Conservation (phyloP, 2,797 vertebrate genomes). For the Oceanodroma leucorhoa region DNA sequence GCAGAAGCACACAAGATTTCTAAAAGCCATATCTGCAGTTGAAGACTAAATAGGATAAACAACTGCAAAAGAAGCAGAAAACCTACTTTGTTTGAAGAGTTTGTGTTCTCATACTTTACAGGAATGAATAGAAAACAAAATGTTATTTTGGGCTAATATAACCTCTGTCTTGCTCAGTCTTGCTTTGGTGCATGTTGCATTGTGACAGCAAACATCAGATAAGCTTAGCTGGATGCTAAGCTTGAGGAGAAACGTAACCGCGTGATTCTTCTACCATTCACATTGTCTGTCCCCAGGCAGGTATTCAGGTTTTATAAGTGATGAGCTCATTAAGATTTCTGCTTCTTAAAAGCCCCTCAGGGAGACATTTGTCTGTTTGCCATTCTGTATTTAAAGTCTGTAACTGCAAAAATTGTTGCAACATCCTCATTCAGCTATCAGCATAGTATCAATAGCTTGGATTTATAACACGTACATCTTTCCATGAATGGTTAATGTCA, state of each 20-base stretch:
- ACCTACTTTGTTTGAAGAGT: not conserved
- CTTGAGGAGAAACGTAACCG: not conserved
- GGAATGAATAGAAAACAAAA: not conserved
- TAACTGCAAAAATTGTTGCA: not conserved
- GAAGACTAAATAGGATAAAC: not conserved
- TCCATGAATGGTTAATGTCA: not conserved
- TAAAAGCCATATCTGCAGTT: not conserved
- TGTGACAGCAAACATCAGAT: not conserved
- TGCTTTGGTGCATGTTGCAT: not conserved
- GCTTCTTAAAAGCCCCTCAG: conserved; percentile 55
- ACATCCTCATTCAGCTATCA: not conserved
- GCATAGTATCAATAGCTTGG: not conserved
- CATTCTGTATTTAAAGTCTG: conserved; percentile 44
- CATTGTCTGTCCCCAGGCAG: conserved; percentile 45
- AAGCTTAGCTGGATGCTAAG: not conserved
- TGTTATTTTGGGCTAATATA: not conserved
- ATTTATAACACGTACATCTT: not conserved
- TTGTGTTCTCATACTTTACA: not conserved
- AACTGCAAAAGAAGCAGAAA: not conserved
- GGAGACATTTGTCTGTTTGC: conserved; percentile 31
- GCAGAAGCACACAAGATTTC: not conserved
- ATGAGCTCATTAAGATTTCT: conserved; percentile 66
- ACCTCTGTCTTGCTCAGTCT: not conserved
- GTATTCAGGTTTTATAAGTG: conserved; percentile 56
- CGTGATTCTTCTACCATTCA: conserved; percentile 31